phyloP scores from a whole-genome alignment of 2,888 invertebrate species.

The Lydus trimaculatus region DNA sequence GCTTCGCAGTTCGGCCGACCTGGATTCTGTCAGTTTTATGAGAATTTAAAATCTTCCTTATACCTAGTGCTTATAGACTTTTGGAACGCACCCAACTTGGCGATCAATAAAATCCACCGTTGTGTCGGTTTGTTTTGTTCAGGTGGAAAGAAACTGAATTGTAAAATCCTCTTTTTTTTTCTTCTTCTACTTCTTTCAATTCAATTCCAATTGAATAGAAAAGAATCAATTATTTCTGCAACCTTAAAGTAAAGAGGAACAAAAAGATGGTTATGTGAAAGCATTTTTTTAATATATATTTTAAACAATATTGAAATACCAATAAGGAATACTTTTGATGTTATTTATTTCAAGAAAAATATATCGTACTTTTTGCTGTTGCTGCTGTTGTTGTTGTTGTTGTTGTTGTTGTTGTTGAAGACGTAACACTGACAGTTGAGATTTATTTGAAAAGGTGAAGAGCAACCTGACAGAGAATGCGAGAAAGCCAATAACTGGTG shows the following conservation, averaged over 20 bases:
- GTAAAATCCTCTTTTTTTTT: neutral
- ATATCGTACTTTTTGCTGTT: neutral
- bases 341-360: neutral
- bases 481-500: slow-evolving; percentile 7
- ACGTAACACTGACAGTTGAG: neutral
- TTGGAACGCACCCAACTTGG: slow-evolving; percentile 46
- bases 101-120: slow-evolving; percentile 49
- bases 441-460: slow-evolving; percentile 8
- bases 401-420: neutral
- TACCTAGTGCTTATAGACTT: slow-evolving; percentile 49
- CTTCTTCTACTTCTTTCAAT: neutral
- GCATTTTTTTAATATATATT: neutral
- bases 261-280: neutral
- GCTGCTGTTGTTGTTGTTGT: neutral
- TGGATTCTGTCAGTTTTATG: slow-evolving; percentile 51
- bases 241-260: neutral
- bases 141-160: slow-evolving; percentile 29
- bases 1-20: slow-evolving; percentile 38
- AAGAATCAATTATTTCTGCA: neutral
- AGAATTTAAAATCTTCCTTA: slow-evolving; percentile 53
- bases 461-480: slow-evolving; percentile 1
- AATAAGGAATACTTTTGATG: neutral
- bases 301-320: neutral
- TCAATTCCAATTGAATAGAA: neutral
- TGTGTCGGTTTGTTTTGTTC: slow-evolving; percentile 44